These are phyloP conservation scores for Eristalis tenax DNA, from an alignment of 2,888 invertebrate genomes.

Conservation along the genomic window DNA sequence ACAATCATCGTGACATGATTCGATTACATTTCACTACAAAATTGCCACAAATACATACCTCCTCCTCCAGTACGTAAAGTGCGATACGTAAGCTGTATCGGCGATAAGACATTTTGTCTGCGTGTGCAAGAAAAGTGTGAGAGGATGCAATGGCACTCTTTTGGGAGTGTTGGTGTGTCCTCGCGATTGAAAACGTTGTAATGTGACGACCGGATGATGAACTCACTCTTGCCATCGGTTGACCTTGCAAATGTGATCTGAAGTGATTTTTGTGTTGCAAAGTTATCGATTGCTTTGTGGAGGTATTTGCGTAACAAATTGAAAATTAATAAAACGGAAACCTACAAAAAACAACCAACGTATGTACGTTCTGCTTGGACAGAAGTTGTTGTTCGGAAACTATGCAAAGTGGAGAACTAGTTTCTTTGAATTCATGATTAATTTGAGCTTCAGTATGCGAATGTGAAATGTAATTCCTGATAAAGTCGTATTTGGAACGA, in stretches of 20 bases:
- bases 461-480: background rate
- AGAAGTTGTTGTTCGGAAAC: background rate
- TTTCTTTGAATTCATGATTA: slow-evolving; percentile 1
- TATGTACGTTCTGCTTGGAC: background rate
- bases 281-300: slow-evolving; percentile 10
- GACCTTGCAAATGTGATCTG: slow-evolving; percentile 17
- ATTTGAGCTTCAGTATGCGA: background rate
- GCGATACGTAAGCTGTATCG: background rate
- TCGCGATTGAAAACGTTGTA: background rate
- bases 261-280: background rate
- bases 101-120: background rate
- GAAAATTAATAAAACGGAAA: background rate
- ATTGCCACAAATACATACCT: background rate
- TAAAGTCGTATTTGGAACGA: background rate
- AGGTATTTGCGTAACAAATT: slow-evolving; percentile 8
- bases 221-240: background rate
- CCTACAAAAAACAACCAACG: background rate
- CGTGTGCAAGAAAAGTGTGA: background rate
- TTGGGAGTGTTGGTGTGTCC: background rate
- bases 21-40: background rate
- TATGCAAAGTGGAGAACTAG: background rate
- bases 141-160: background rate
- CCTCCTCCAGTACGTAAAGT: background rate
- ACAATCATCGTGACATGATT: background rate
- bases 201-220: background rate